Percentiles rank a stretch among this genome's conserved stretches.
Evolutionary conservation across 92 coral and sea anemone species (phyloP).

Genomic region (Epizoanthus stellaris): DNA sequence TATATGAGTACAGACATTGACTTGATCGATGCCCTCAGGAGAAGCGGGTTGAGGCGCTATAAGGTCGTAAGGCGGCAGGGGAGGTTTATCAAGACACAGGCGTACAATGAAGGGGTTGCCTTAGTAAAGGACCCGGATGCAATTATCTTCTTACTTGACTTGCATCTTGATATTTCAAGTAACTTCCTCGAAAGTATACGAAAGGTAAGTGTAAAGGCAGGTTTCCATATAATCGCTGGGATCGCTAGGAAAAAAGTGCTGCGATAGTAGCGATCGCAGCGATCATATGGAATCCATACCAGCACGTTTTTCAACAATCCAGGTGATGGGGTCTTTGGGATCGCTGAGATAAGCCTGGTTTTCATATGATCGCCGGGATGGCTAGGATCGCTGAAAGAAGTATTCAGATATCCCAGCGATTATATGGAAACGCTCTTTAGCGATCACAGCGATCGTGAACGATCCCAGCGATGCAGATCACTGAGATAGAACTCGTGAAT

Average conservation of each 20-base stretch:
- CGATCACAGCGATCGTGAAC: too few species aligned
- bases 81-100: conserved; percentile 44
- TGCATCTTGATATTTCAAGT: conserved; percentile 61
- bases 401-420: too few species aligned
- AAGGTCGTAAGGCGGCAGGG: conserved; percentile 46
- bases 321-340: too few species aligned
- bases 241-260: too few species aligned
- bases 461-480: too few species aligned
- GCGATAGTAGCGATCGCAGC: too few species aligned
- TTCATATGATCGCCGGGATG: too few species aligned
- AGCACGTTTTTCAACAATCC: too few species aligned
- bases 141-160: conserved; percentile 53
- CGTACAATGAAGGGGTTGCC: conserved; percentile 58
- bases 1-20: conserved; percentile 54
- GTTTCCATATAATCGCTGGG: background rate
- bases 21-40: conserved; percentile 28
- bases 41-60: conserved; percentile 49
- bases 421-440: too few species aligned
- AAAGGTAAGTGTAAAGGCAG: conserved; percentile 27
- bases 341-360: too few species aligned
- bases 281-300: background rate
- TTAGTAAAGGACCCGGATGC: conserved; percentile 56
- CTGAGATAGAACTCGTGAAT: too few species aligned
- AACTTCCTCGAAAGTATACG: conserved; percentile 55
- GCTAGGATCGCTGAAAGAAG: too few species aligned